Evolutionary conservation across 2,113 vertebrate genomes (phyloP), one percentile per base, ranked within the genome.

Genomic region (Chloroceryle aenea): DNA sequence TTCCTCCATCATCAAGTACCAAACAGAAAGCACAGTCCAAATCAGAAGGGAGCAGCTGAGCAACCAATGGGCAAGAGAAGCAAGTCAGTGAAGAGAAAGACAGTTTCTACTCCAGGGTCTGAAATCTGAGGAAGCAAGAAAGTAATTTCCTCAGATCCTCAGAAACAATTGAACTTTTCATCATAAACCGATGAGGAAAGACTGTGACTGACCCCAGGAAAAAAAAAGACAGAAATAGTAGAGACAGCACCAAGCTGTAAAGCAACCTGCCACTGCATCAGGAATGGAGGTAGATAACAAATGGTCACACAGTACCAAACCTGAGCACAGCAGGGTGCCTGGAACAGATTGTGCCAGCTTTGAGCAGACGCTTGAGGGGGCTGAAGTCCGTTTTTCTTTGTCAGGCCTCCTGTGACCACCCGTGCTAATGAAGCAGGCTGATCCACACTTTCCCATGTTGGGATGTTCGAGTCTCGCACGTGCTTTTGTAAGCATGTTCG

Each of bases 101-200:
- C 88, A 32, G 82, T 84, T 97, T 90, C 92, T 76, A 89, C 72
- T 92, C 72, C 85, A 86, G 56, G 86, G 75, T 87, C 85, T 95
- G 93, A 96, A 93, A 93, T 77, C 94, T 16, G 85, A 95, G 79
- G 79, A 82, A 93, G 50, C 67, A 61, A 83, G 78, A 87, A 93
- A 95, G 90, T 89, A 63, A 93, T 95, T 96, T 96, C 93, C 96
- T 96, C 90, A 93, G 72, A 95, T 96, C 80, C 88, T 85, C 88
- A 73, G 93, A 95, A 94, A 96, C 91, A 80, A 93, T 97, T 81
- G 91, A 90, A 96, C 93, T 96, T 96, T 94, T 96, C 90, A 95
- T 96, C 89, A 86, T 90, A 73, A 93, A 93, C 43, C 2, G 0
- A 82, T 21, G 86, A 89, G 61, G 76, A 85, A 93, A 92, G 73